These are phyloP conservation scores for Pelusios castaneus DNA, from an alignment of 2,113 vertebrate genomes.

Conservation along the genomic window DNA sequence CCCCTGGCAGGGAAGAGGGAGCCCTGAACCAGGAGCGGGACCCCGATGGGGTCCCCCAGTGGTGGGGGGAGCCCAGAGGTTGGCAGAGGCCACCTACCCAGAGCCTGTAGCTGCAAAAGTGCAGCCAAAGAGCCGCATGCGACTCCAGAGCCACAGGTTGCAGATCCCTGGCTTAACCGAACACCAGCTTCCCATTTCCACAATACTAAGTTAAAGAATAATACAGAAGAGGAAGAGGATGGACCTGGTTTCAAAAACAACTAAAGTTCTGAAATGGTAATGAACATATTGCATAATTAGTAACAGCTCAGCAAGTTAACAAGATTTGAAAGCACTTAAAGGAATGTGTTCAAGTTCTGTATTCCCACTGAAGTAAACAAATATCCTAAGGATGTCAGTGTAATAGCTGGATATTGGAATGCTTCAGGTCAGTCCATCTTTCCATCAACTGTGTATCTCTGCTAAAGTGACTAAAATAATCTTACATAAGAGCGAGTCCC, in stretches of 20 bases:
- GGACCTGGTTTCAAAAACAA: neutral
- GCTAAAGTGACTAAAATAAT: neutral
- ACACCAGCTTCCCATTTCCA: constrained; percentile 11
- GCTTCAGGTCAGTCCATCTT: neutral
- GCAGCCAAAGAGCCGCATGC: too few relatives aligned
- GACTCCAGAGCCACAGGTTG: too few relatives aligned
- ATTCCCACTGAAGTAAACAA: neutral
- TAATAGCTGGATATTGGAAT: rapidly evolving
- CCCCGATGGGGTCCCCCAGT: too few relatives aligned
- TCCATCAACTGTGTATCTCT: neutral
- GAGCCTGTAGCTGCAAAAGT: too few relatives aligned
- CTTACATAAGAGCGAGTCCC: neutral
- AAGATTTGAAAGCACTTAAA: neutral
- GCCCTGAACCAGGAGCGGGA: too few relatives aligned
- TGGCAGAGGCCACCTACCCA: too few relatives aligned
- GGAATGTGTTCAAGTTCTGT: neutral
- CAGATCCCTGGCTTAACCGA: too few relatives aligned
- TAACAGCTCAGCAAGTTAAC: neutral
- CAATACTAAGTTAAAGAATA: neutral
- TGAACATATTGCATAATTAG: neutral
- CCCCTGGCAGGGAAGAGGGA: too few relatives aligned
- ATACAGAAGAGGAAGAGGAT: neutral
- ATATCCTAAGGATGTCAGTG: neutral
- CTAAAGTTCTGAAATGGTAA: neutral
- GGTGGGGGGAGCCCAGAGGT: too few relatives aligned